Conservation (phyloP, 2,113 vertebrate species). For the Scortum barcoo region DNA sequence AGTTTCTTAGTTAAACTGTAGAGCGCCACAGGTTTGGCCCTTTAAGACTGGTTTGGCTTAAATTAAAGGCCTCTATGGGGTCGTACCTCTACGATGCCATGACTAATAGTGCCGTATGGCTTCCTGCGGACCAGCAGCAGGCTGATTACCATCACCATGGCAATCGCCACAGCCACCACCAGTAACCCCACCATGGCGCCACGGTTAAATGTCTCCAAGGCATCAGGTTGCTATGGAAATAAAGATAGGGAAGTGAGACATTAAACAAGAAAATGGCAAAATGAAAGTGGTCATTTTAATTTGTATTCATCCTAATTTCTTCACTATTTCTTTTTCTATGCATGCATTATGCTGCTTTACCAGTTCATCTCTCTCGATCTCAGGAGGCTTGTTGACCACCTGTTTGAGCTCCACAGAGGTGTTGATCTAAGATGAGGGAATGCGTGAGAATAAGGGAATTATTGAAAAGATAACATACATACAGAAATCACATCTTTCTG, state of each 20-base stretch:
- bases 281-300: neutral
- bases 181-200: slow-evolving; percentile 92
- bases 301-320: neutral
- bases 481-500: neutral
- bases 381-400: slow-evolving; percentile 88
- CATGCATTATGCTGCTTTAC: slow-evolving; percentile 58
- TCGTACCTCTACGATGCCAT: slow-evolving; percentile 89
- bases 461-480: neutral
- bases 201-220: slow-evolving; percentile 88
- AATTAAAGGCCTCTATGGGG: slow-evolving; percentile 9
- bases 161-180: slow-evolving; percentile 90
- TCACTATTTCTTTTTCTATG: neutral
- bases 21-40: neutral
- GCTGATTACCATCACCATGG: slow-evolving; percentile 91
- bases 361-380: slow-evolving; percentile 90
- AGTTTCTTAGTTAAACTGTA: neutral
- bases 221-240: slow-evolving; percentile 85
- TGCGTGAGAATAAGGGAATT: neutral
- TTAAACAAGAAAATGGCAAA: neutral
- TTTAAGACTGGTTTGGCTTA: neutral
- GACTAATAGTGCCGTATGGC: slow-evolving; percentile 90
- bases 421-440: slow-evolving; percentile 81
- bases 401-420: slow-evolving; percentile 88
- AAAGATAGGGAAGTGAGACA: slow-evolving; percentile 8
- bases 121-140: slow-evolving; percentile 89